Evolutionary conservation across 2,113 vertebrate genomes (phyloP), one percentile per base, ranked within the genome.

Genomic region (Corythornis vintsioides): DNA sequence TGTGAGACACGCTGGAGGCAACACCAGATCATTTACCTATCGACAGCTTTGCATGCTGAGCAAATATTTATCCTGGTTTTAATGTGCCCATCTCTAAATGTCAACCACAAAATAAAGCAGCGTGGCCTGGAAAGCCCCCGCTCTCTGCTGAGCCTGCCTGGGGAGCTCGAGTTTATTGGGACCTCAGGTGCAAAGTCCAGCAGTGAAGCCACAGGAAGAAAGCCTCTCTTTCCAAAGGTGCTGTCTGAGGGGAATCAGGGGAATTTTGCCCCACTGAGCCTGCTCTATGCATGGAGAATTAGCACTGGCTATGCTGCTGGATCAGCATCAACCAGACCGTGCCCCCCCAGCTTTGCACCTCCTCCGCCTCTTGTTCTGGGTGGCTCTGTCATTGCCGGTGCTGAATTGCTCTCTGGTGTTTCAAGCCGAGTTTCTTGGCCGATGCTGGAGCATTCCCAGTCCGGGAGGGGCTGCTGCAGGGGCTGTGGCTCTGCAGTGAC

Each of bases 21-120:
- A 65, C 17, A 29, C 31, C 65, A 52, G 45, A 63, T 35, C 21
- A 50, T 69, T 83, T 50, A 65, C 50, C 76, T 75, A 55, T 18
- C 5, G 5, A 33, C 88, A 88, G 59, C 88, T 86, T 50, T 69
- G 64, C 21, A 1, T 5, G 53, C 53, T n/a, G 86, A 67, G 73
- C 53, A 93, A 92, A 92, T 92, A 83, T 88, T 95, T 89, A 38
- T 72, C 38, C 2, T 10, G 61, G 31, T 64, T 88, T 75, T 82
- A 82, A 38, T 3, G 5, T 66, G 64, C 66, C 77, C 67, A 29
- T 82, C 80, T 73, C 31, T 61, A 57, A 92, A 92, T 61, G 83
- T 10, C 66, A 86, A 5, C 31, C 42, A 15, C 73, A 25, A 82
- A 82, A 84, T 5, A 57, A 88, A 94, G 47, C 76, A 20, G 65